Evolutionary conservation across 2,113 vertebrate species (phyloP).

Genomic region (Zootoca vivipara): DNA sequence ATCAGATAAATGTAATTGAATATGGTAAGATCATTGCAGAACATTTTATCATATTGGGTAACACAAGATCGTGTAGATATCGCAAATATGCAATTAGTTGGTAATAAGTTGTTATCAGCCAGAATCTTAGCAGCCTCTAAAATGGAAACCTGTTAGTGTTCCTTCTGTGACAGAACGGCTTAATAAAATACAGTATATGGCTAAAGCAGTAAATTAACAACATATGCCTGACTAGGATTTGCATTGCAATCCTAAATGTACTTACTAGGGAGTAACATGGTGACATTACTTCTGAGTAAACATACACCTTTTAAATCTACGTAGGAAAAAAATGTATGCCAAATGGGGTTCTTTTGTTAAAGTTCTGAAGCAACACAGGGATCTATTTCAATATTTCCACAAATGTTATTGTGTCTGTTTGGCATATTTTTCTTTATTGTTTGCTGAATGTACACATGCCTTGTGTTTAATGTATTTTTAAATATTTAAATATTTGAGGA

Average conservation of each 20-base stretch:
- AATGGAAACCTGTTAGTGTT: background rate
- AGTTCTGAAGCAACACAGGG: background rate
- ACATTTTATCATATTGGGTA: background rate
- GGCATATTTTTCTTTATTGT: background rate
- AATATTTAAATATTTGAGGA: background rate
- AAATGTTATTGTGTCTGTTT: background rate
- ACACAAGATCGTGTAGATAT: background rate
- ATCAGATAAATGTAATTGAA: background rate
- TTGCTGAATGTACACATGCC: background rate
- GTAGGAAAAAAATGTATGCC: background rate
- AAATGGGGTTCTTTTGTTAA: background rate
- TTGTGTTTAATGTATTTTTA: background rate
- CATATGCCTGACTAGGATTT: background rate
- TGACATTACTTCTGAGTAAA: background rate
- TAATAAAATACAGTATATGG: background rate
- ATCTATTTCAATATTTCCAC: background rate
- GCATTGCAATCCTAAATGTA: background rate
- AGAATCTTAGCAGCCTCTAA: background rate
- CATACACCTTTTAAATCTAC: background rate
- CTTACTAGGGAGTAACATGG: background rate
- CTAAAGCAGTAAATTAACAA: background rate
- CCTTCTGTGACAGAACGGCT: background rate
- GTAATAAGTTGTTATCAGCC: background rate
- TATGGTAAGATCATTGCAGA: background rate
- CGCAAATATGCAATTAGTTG: background rate